Base-by-base conservation (phyloP, 2,797 vertebrate species). In the Hemibagrus guttatus region DNA sequence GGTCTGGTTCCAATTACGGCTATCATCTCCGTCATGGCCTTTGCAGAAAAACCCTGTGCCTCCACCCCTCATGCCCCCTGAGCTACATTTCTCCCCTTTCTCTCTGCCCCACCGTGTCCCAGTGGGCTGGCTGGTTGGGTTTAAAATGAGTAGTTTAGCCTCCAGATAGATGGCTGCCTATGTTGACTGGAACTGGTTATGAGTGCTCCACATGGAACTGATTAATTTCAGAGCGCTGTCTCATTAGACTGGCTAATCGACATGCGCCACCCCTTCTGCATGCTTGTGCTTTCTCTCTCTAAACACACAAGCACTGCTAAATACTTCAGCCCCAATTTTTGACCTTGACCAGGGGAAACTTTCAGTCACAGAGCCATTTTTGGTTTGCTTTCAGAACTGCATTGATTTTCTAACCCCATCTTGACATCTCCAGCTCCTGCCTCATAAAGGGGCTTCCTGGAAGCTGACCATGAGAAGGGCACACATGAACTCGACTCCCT, bases 191-290 rank as follows among this genome's bases (percentile, higher is more conserved):
- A 95, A 95, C 93, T 93, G 93, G 91, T 92, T 89, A 87, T 90
- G 94, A 95, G 94, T 93, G 91, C 91, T 93, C 93, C 95, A 94
- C 93, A 94, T 95, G 95, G 94, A 94, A 90, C 89, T 94, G 92
- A 95, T 96, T 96, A 93, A 95, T 95, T 94, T 93, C 94, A 95
- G 95, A 94, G 93, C 92, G 92, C 93, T 92, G 91, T 93, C 93
- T 96, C 94, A 95, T 96, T 96, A 96, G 92, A 87, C 2, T 90
- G 92, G 91, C 93, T 95, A 96, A 96, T 95, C 91, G 92, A 94
- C 94, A 90, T 85, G 72, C 75, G 75, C 87, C 83, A 63, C 79
- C 26, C 46, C 79, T 66, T n/a, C n/a, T 31, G 42, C n/a, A 3
- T 82, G 61, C 61, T 82, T 82, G 63, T 21, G 59, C 42, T 66